Conservation (phyloP, 2,797 vertebrate genomes). For the Enteromius fasciolatus region DNA sequence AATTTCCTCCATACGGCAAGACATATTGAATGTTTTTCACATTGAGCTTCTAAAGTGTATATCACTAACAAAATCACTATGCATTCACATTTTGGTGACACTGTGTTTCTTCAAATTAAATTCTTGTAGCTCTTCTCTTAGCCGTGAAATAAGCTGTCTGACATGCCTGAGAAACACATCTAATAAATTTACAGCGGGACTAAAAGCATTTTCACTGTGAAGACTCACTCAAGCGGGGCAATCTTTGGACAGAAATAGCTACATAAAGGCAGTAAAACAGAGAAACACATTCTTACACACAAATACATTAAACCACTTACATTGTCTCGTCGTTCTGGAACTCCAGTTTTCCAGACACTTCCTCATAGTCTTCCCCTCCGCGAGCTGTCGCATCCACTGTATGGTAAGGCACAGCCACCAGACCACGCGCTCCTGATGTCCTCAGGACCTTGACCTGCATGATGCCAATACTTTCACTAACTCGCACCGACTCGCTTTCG, state of each 20-base stretch:
- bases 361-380: conserved; percentile 84
- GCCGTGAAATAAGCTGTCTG: conserved; percentile 27
- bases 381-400: conserved; percentile 79
- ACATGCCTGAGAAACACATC: conserved; percentile 33
- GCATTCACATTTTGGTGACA: neutral
- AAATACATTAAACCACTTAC: conserved; percentile 69
- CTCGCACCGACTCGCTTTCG: conserved; percentile 73
- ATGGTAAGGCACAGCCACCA: conserved; percentile 77
- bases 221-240: neutral
- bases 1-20: neutral
- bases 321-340: conserved; percentile 87
- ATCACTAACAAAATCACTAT: neutral
- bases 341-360: conserved; percentile 80
- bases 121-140: neutral
- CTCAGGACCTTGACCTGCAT: conserved; percentile 78
- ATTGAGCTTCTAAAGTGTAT: neutral
- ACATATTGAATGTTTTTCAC: neutral
- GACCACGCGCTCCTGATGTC: conserved; percentile 80
- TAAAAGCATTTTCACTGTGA: conserved; percentile 21
- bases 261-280: neutral
- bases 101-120: neutral
- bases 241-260: neutral
- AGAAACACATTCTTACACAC: neutral
- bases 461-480: conserved; percentile 79
- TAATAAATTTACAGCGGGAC: neutral